Evolutionary conservation across 2,113 vertebrate species (phyloP), one percentile per base, ranked within the genome.

Genomic region (Grallaria varia): DNA sequence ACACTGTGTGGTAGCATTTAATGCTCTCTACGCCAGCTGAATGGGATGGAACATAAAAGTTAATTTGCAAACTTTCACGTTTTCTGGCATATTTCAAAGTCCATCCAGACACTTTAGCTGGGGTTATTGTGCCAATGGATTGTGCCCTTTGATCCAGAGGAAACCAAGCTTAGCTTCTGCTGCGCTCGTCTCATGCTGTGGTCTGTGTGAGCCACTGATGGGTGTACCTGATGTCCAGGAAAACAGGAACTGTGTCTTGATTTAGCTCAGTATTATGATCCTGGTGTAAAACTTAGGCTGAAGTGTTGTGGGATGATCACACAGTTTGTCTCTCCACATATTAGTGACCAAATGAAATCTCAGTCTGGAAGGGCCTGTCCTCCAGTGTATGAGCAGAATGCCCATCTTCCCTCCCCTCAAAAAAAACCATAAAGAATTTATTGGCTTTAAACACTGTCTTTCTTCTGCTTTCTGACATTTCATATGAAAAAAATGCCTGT

Each of bases 81-180:
- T 97, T 97, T 96, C 86, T 89, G 49, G 55, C 62, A 33, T 77
- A 96, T 97, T 92, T 96, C 97, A 97, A 97, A 97, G 97, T 97
- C 95, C 96, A 86, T 96, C 77, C 58, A 93, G 89, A 90, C 93
- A 94, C 96, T 95, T 96, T 92, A 93, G 81, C 64, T 75, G 64
- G 35, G 78, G 60, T 95, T 79, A 71, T 90, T 94, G 90, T 93
- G 96, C 93, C 90, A 91, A 76, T 96, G 80, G 82, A 89, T 93
- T 83, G 80, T 73, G 84, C 47, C 84, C 95, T 97, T 97, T 97
- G 95, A 84, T 88, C 95, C 1, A 4, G 31, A 90, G 73, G 69
- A 96, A 93, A 35, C 35, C 55, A 80, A 68, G 74, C 69, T 84
- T 94, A 71, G 60, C 88, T 95, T 93, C 73, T 92, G 88, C 68